These are phyloP conservation scores for Drosophila buzzatii DNA, from an alignment of 2,888 invertebrate genomes.

Conservation along the genomic window DNA sequence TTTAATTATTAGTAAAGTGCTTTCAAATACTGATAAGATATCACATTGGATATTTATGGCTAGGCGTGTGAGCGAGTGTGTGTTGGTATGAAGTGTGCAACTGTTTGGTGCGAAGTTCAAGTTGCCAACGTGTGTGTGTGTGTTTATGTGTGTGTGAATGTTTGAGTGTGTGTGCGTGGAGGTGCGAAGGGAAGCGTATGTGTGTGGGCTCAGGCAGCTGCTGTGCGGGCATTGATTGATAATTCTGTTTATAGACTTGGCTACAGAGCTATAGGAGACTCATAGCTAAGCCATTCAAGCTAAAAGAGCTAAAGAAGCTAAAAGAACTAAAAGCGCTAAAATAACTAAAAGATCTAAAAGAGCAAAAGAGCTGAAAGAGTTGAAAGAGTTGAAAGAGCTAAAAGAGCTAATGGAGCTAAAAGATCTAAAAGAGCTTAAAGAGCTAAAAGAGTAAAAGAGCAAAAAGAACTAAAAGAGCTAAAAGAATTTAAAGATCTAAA, in stretches of 20 bases:
- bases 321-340: no score
- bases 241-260: conserved; percentile 39
- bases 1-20: conserved; percentile 84
- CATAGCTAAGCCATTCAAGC: not conserved
- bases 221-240: conserved; percentile 63
- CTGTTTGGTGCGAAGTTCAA: conserved; percentile 70
- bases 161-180: conserved; percentile 11
- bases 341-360: not conserved
- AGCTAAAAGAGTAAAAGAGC: no score
- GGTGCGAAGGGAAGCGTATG: not conserved
- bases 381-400: not conserved
- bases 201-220: conserved; percentile 28
- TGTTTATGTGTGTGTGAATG: not conserved
- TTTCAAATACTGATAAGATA: conserved; percentile 80
- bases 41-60: conserved; percentile 71
- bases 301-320: not conserved
- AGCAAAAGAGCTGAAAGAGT: no score
- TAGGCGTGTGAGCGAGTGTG: conserved; percentile 18
- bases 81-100: conserved; percentile 10
- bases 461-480: no score
- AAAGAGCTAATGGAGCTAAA: no score
- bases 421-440: no score
- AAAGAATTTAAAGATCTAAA: no score
- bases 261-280: conserved; percentile 1
- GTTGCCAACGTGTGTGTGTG: conserved; percentile 35